phyloP scores from a whole-genome alignment of 2,113 vertebrate genomes.

The Pagrus major region DNA sequence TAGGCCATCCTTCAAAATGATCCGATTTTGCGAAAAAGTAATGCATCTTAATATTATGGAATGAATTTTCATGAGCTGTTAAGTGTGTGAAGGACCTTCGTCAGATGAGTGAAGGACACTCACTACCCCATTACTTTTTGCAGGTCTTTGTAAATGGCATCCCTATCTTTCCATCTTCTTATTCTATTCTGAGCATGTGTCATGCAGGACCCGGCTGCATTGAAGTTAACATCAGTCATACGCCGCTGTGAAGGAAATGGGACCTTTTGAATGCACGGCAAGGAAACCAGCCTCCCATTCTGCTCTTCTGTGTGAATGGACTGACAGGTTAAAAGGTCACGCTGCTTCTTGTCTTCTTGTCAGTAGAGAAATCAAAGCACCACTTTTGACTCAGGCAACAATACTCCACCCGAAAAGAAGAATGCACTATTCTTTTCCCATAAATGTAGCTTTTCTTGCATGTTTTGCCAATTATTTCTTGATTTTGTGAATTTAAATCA shows the following conservation, averaged over 20 bases:
- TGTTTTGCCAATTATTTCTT: background rate
- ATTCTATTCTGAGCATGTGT: slow-evolving; percentile 48
- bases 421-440: background rate
- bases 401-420: background rate
- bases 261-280: slow-evolving; percentile 50
- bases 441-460: background rate
- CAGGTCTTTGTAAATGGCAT: background rate
- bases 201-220: slow-evolving; percentile 26
- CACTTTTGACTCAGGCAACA: slow-evolving; percentile 13
- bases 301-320: slow-evolving; percentile 26
- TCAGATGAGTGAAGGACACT: slow-evolving; percentile 19
- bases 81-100: background rate
- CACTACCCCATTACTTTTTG: background rate
- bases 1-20: background rate
- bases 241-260: slow-evolving; percentile 57
- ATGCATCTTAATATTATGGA: background rate
- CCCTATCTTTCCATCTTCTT: slow-evolving; percentile 14
- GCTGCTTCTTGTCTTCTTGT: slow-evolving; percentile 33
- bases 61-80: background rate
- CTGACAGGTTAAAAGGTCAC: slow-evolving; percentile 52
- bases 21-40: background rate
- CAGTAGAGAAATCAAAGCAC: slow-evolving; percentile 17
- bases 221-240: slow-evolving; percentile 59
- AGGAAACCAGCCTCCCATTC: slow-evolving; percentile 45
- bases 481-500: background rate